phyloP scores from a whole-genome alignment of 1,140 invertebrate species.

The Panulirus ornatus region DNA sequence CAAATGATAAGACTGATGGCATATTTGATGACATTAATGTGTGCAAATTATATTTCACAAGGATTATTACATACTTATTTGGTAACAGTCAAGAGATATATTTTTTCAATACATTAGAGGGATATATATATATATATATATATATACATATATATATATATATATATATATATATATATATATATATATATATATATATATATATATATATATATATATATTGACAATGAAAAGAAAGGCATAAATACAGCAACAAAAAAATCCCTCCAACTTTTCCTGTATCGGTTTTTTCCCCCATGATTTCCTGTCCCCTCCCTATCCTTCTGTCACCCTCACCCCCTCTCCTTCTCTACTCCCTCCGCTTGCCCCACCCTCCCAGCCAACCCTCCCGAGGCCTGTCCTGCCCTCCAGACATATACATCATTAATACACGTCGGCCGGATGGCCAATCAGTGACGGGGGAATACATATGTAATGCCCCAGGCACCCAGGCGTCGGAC shows the following conservation, averaged over 20 bases:
- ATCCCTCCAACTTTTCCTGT: not conserved
- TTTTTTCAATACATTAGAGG: too few species aligned
- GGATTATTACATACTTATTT: too few species aligned
- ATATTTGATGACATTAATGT: too few species aligned
- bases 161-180: too few species aligned
- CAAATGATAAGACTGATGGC: too few species aligned
- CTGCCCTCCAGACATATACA: slow-evolving; percentile 47
- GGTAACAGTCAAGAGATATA: too few species aligned
- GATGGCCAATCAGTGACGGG: slow-evolving; percentile 63
- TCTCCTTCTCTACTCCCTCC: too few species aligned
- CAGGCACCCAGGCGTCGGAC: slow-evolving; percentile 3
- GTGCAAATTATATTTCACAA: too few species aligned
- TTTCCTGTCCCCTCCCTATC: not conserved
- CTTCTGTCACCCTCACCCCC: not conserved
- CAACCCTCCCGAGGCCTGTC: not conserved
- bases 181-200: too few species aligned
- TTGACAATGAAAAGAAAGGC: not conserved
- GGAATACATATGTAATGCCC: slow-evolving; percentile 65
- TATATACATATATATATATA: too few species aligned
- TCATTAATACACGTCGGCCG: slow-evolving; percentile 62
- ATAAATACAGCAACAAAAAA: not conserved
- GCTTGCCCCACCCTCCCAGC: not conserved
- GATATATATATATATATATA: too few species aligned
- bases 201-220: too few species aligned
- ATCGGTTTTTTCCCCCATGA: slow-evolving; percentile 27